Conservation (phyloP, 2,797 vertebrate species). For the Meda fulgida region DNA sequence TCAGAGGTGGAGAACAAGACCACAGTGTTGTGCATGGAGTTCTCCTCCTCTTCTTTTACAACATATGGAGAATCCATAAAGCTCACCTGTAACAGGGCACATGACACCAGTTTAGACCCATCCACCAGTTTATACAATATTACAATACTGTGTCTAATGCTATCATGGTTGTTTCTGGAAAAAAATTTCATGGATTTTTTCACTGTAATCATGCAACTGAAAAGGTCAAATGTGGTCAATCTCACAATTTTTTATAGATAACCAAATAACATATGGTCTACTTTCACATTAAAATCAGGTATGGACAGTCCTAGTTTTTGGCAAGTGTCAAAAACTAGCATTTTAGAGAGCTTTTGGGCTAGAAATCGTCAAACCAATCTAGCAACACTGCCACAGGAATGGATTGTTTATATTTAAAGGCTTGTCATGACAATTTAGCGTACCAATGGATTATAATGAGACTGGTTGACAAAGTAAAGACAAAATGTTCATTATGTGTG, state of each 20-base stretch:
- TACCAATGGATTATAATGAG: conserved; percentile 38
- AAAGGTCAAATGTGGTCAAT: background rate
- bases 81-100: conserved; percentile 67
- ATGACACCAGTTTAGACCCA: conserved; percentile 5
- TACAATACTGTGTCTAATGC: background rate
- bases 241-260: too few species aligned
- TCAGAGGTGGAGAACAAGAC: conserved; percentile 95
- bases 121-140: background rate
- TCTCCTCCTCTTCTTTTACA: conserved; percentile 94
- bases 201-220: background rate
- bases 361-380: background rate
- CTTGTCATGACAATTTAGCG: conserved; percentile 22
- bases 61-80: conserved; percentile 80
- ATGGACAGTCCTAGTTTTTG: background rate
- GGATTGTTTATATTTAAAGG: background rate
- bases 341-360: background rate
- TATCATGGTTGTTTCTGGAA: background rate
- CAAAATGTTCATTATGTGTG: background rate
- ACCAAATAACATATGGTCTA: too few species aligned
- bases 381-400: background rate
- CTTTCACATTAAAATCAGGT: background rate
- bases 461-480: background rate
- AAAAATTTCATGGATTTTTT: too few species aligned
- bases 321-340: too few species aligned
- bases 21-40: conserved; percentile 96